A percentile compares a stretch with the other conserved stretches of the same genome.
phyloP scores from a whole-genome alignment of 2,113 vertebrate genomes.

The Centrocercus urophasianus region DNA sequence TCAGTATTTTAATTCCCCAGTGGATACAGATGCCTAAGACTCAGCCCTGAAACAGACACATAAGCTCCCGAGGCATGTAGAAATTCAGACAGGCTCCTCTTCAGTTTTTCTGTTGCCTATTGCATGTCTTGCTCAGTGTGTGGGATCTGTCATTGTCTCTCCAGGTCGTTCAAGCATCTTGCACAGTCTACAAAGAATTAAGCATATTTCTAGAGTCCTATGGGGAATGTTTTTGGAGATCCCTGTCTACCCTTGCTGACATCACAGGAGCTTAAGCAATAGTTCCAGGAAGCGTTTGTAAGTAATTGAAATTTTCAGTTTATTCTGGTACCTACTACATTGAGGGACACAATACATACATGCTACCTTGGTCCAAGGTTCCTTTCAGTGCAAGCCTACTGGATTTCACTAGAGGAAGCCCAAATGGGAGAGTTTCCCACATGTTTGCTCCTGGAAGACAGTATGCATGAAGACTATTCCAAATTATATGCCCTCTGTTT shows the following conservation, averaged over 20 bases:
- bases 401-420: neutral
- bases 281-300: neutral
- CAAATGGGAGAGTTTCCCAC: neutral
- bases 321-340: neutral
- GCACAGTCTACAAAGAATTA: neutral
- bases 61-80: neutral
- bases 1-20: neutral
- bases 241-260: neutral
- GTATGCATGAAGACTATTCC: neutral
- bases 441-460: neutral
- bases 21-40: neutral
- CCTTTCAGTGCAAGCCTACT: neutral
- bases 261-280: neutral
- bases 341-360: rapidly evolving
- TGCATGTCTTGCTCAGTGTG: neutral
- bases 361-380: neutral
- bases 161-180: neutral
- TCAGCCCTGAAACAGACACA: neutral
- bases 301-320: neutral
- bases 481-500: neutral
- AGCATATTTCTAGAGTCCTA: neutral
- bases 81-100: neutral
- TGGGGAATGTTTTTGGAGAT: neutral
- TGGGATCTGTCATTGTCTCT: neutral
- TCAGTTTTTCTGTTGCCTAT: neutral